These are phyloP conservation scores for Drosophila seguyi DNA, from an alignment of 1,140 invertebrate genomes.

Conservation along the genomic window DNA sequence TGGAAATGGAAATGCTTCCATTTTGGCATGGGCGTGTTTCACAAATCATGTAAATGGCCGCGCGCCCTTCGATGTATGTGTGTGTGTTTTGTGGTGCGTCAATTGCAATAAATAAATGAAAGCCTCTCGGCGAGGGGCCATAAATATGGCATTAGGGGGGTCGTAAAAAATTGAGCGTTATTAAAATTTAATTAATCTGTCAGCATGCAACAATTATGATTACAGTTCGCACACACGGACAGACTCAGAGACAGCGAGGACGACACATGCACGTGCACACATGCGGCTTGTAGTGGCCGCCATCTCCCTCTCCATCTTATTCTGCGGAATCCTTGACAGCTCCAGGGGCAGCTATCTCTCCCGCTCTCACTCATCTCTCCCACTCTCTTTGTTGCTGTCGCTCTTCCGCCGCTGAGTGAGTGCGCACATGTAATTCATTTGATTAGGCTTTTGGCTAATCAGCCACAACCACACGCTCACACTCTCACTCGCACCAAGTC, in stretches of 20 bases:
- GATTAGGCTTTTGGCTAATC: slow-evolving; percentile 68
- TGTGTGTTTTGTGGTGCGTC: slow-evolving; percentile 9
- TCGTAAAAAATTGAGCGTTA: slow-evolving; percentile 64
- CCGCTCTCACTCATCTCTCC: background rate
- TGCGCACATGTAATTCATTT: slow-evolving; percentile 54
- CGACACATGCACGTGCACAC: slow-evolving; percentile 19
- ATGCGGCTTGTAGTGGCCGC: slow-evolving; percentile 17
- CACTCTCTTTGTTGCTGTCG: background rate
- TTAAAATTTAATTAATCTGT: slow-evolving; percentile 80
- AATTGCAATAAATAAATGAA: slow-evolving; percentile 70
- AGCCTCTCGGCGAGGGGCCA: slow-evolving; percentile 19
- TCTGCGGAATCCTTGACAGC: slow-evolving; percentile 14
- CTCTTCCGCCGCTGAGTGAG: slow-evolving; percentile 4
- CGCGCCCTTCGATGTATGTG: background rate
- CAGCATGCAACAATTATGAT: slow-evolving; percentile 60
- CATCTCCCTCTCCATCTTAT: background rate
- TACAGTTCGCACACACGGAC: slow-evolving; percentile 29
- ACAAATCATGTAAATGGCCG: slow-evolving; percentile 37
- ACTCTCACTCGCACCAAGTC: slow-evolving; percentile 30
- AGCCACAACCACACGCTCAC: slow-evolving; percentile 31
- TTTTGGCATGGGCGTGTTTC: slow-evolving; percentile 20
- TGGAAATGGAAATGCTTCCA: slow-evolving; percentile 19
- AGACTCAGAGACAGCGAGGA: background rate
- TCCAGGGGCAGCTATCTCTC: slow-evolving; percentile 29
- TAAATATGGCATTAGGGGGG: slow-evolving; percentile 27